Evolutionary conservation across 2,113 vertebrate genomes (phyloP).

Genomic region (Cavia aperea): DNA sequence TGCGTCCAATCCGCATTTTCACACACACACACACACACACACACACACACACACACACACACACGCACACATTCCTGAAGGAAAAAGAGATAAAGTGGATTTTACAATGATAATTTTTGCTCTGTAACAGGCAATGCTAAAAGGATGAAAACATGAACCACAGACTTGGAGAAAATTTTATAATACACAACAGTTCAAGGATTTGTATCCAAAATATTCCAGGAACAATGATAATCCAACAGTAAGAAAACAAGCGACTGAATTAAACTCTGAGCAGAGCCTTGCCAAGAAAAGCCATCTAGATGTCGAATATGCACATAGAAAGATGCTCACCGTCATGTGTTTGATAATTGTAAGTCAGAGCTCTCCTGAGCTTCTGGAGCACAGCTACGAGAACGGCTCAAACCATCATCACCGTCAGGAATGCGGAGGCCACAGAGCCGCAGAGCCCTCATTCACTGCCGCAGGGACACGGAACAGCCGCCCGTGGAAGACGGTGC

Average conservation of each 20-base stretch:
- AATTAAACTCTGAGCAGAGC: not conserved
- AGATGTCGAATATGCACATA: not conserved
- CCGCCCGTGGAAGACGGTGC: not conserved
- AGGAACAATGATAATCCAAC: not conserved
- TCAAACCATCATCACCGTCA: no score
- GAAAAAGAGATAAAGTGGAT: not conserved
- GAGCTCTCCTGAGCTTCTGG: not conserved
- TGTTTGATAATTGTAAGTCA: no score
- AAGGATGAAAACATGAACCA: not conserved
- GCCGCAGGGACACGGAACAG: not conserved
- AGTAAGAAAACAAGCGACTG: no score
- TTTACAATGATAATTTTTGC: not conserved
- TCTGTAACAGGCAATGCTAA: not conserved
- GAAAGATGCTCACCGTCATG: not conserved
- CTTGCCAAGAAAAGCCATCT: rapidly evolving
- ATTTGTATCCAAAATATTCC: not conserved
- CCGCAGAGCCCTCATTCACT: rapidly evolving
- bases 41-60: not conserved
- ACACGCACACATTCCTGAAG: not conserved
- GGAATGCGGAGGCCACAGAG: no score
- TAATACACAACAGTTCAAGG: no score
- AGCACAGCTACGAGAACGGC: not conserved
- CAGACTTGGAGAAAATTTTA: not conserved
- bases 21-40: not conserved
- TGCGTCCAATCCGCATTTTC: not conserved